Conservation (phyloP, 2,113 vertebrate genomes). For the Paedocypris sp. region DNA sequence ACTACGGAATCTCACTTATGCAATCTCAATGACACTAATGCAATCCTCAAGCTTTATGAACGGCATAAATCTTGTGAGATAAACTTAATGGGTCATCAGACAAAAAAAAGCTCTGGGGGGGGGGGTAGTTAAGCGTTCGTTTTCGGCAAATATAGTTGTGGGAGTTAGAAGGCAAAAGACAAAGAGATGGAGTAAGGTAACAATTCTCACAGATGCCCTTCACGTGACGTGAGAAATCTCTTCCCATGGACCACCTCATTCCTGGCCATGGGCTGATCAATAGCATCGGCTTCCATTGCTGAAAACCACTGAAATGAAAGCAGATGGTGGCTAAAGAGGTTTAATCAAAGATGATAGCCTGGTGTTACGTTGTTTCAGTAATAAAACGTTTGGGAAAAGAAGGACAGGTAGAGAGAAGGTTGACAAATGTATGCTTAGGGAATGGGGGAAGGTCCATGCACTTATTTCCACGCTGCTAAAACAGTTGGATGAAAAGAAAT, state of each 20-base stretch:
- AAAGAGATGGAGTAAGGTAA: too few species aligned
- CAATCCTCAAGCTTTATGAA: conserved; percentile 12
- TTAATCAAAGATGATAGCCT: conserved; percentile 9
- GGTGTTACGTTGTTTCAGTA: conserved; percentile 11
- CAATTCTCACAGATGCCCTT: conserved; percentile 10
- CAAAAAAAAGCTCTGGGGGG: conserved; percentile 4
- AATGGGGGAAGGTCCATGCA: conserved; percentile 12
- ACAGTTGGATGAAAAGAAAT: conserved; percentile 31
- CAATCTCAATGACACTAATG: conserved; percentile 16
- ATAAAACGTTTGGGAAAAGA: not conserved
- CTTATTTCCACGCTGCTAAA: conserved; percentile 25
- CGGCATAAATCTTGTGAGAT: not conserved
- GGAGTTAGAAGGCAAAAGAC: not conserved
- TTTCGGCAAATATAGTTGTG: not conserved
- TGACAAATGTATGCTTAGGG: not conserved
- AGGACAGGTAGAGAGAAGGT: not conserved
- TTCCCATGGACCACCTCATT: not conserved
- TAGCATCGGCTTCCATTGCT: not conserved
- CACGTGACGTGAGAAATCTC: conserved; percentile 6
- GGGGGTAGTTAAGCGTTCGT: not conserved
- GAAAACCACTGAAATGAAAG: not conserved
- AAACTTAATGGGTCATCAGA: conserved; percentile 15
- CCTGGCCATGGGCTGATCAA: not conserved
- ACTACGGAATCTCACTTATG: not conserved
- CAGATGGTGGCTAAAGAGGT: conserved; percentile 8